These are phyloP conservation scores for Drosophila ustulata DNA, from an alignment of 2,888 invertebrate genomes.

Conservation along the genomic window DNA sequence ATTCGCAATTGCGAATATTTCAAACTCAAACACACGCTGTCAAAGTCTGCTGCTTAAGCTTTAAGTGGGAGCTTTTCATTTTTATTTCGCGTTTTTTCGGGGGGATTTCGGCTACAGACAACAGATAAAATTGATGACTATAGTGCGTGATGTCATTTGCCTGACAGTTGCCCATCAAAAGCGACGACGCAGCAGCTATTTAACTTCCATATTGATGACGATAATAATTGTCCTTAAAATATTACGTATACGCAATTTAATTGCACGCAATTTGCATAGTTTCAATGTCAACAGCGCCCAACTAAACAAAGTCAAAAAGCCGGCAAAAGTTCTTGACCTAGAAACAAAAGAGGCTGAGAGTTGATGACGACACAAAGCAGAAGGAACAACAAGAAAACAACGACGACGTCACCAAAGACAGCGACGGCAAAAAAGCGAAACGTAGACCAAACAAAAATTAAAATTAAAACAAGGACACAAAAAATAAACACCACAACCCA, in stretches of 20 bases:
- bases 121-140: slow-evolving; percentile 72
- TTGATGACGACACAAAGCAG: slow-evolving; percentile 73
- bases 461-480: slow-evolving; percentile 83
- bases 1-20: slow-evolving; percentile 81
- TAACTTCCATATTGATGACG: neutral
- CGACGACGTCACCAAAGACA: slow-evolving; percentile 60
- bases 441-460: slow-evolving; percentile 82
- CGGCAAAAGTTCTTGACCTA: slow-evolving; percentile 83
- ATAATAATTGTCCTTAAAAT: neutral
- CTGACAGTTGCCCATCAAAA: slow-evolving; percentile 71
- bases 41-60: slow-evolving; percentile 62
- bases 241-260: slow-evolving; percentile 34
- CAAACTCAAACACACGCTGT: slow-evolving; percentile 72
- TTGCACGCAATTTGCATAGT: slow-evolving; percentile 1
- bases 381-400: slow-evolving; percentile 18
- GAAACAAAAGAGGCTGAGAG: slow-evolving; percentile 71
- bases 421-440: slow-evolving; percentile 37
- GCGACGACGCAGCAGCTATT: slow-evolving; percentile 27
- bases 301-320: slow-evolving; percentile 48
- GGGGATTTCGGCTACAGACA: slow-evolving; percentile 44
- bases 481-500: slow-evolving; percentile 59
- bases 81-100: slow-evolving; percentile 30
- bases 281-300: slow-evolving; percentile 14
- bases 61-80: slow-evolving; percentile 49
- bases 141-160: slow-evolving; percentile 81